Evolutionary conservation across 2,888 invertebrate genomes (phyloP), one percentile per base, ranked within the genome.

Genomic region (Amorpha juglandis): DNA sequence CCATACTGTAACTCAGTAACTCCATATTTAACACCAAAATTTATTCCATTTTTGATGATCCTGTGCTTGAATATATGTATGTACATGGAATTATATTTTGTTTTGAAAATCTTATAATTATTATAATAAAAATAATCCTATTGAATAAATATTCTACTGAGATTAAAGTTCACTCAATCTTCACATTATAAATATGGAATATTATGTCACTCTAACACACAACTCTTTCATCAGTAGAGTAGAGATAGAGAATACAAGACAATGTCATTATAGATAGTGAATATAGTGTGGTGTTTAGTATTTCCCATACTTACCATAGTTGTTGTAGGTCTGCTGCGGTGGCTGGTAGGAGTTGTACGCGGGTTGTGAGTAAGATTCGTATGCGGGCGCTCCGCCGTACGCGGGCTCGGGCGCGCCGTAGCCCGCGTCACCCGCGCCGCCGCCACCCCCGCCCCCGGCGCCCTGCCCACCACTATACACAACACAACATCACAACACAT

Each of bases 391-490:
- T 47, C 78, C 82, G n/a, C 87, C 87, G 72, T 92, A 91, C 0
- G 86, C 84, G 1, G 88, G 80, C 74, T 92, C 92, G 0, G 83
- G 79, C 1, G 86, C 80, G 8, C 92, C 91, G 73, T 92, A 93
- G 52, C 91, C 91, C 0, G 91, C 90, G 70, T 92, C 92, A 0
- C 92, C 92, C 0, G 91, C 91, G 0, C 89, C 90, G 1, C 88
- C 87, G 3, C 79, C 79, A 0, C 80, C 81, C 21, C 80, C 80
- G 27, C 77, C 62, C 27, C 7, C 21, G 3, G 6, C 35, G 21
- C 77, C 62, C 27, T 1, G 9, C 3, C 33, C 35, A 3, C 53
- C 35, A 9, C 33, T 55, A 33, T 33, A 35, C 51, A 14, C n/a
- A 3, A 38, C 3, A 52, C 12, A 7, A 50, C 19, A 33, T 9